A percentile compares a stretch with the other conserved stretches of the same genome.
Conservation (phyloP, 2,113 vertebrate genomes). For the Sinocyclocheilus rhinocerous region DNA sequence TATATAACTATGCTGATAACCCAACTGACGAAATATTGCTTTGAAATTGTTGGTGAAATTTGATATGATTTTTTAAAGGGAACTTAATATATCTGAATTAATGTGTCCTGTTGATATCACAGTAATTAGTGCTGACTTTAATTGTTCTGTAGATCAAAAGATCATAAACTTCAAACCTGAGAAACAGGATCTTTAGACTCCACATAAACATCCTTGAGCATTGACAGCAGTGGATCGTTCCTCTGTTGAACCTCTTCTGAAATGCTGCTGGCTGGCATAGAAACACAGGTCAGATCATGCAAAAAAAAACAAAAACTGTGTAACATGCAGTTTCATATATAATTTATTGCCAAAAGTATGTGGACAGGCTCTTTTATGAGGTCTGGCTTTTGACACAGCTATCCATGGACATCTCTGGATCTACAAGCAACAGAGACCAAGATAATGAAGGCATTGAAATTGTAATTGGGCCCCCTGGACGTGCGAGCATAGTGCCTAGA, state of each 20-base stretch:
- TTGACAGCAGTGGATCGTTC: constrained; percentile 76
- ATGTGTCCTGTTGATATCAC: neutral
- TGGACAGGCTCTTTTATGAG: neutral
- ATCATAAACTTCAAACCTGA: constrained; percentile 66
- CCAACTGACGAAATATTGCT: no score
- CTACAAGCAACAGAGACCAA: neutral
- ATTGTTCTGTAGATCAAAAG: neutral
- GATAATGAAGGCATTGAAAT: neutral
- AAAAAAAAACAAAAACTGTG: neutral
- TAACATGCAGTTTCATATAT: neutral
- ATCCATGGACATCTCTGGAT: neutral
- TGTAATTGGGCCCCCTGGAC: no score
- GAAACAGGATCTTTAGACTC: constrained; percentile 80
- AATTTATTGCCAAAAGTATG: neutral
- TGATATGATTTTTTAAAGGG: no score
- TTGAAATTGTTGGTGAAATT: no score
- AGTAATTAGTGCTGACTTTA: neutral
- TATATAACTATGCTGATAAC: no score
- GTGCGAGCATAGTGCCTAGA: no score
- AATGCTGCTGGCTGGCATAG: constrained; percentile 10
- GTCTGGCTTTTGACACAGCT: neutral
- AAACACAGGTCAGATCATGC: constrained; percentile 7
- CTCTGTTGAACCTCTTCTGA: constrained; percentile 71
- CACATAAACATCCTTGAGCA: constrained; percentile 85
- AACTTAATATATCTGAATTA: neutral